phyloP scores from a whole-genome alignment of 2,113 vertebrate genomes.

The Abramis brama region DNA sequence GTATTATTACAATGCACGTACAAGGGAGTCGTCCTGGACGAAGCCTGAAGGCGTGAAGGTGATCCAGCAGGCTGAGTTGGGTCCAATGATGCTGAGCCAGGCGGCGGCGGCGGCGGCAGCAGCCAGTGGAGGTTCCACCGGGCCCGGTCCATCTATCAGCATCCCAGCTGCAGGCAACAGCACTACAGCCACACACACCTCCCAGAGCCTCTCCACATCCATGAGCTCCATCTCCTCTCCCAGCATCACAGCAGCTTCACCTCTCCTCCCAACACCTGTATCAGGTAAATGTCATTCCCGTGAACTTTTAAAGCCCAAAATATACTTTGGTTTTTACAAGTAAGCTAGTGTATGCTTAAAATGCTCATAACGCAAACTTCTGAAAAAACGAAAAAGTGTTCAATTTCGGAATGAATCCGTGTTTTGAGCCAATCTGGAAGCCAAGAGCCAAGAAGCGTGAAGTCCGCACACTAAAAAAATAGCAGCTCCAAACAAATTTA shows the following conservation, averaged over 20 bases:
- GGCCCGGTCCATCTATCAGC: conserved; percentile 60
- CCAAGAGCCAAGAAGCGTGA: too few relatives aligned
- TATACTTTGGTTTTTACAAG: too few relatives aligned
- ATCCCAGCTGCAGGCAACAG: conserved; percentile 76
- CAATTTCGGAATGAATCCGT: too few relatives aligned
- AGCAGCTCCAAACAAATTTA: too few relatives aligned
- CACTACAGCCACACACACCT: conserved; percentile 72
- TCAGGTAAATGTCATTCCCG: conserved; percentile 29
- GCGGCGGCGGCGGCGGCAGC: conserved; percentile 56
- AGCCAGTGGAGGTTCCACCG: not conserved
- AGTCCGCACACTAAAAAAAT: too few relatives aligned
- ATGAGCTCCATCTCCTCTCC: conserved; percentile 76
- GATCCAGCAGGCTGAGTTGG: conserved; percentile 86
- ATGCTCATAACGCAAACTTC: too few relatives aligned
- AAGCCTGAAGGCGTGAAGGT: conserved; percentile 90
- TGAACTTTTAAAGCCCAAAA: not conserved
- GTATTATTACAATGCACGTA: conserved; percentile 88
- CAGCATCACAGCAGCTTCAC: conserved; percentile 70
- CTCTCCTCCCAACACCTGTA: conserved; percentile 64
- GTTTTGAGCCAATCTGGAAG: too few relatives aligned
- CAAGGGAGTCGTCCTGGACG: conserved; percentile 85
- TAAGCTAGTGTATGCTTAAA: too few relatives aligned
- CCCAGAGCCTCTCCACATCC: conserved; percentile 78
- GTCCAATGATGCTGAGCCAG: conserved; percentile 82
- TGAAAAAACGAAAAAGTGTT: too few relatives aligned